These are phyloP conservation scores for Opisthocomus hoazin DNA, from an alignment of 2,113 vertebrate genomes.

Conservation along the genomic window DNA sequence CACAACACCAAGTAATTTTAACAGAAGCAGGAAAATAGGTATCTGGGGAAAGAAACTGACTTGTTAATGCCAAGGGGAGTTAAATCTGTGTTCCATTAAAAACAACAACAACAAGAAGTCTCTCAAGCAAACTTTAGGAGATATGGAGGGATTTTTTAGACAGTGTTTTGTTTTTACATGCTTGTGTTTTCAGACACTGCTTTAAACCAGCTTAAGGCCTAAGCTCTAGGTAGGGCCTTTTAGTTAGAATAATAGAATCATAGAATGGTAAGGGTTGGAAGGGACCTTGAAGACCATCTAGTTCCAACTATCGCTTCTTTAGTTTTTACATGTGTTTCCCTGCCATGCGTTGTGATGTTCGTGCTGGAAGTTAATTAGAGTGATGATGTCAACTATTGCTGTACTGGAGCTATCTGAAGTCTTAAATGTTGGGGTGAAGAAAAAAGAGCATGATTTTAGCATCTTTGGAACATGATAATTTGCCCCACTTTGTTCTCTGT, in stretches of 20 bases:
- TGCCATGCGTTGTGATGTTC: background rate
- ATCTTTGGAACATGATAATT: background rate
- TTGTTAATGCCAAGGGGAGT: background rate
- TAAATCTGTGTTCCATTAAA: background rate
- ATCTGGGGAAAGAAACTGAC: background rate
- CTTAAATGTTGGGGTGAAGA: rapidly evolving
- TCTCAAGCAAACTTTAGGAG: background rate
- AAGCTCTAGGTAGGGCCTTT: background rate
- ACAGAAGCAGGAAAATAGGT: background rate
- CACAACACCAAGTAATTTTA: background rate
- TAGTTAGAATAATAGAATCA: no score
- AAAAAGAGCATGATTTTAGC: background rate
- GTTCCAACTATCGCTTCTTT: background rate
- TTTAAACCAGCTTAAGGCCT: background rate
- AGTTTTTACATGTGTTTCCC: background rate
- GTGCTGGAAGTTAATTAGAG: background rate
- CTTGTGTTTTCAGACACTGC: background rate
- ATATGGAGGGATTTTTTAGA: background rate
- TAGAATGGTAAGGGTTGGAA: no score
- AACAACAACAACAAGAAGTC: background rate
- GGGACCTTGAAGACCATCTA: no score
- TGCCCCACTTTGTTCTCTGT: background rate
- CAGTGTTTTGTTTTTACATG: background rate
- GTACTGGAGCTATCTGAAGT: background rate
- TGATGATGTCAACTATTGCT: background rate